Conservation (phyloP, 1,140 invertebrate genomes). For the Magallana angulata region DNA sequence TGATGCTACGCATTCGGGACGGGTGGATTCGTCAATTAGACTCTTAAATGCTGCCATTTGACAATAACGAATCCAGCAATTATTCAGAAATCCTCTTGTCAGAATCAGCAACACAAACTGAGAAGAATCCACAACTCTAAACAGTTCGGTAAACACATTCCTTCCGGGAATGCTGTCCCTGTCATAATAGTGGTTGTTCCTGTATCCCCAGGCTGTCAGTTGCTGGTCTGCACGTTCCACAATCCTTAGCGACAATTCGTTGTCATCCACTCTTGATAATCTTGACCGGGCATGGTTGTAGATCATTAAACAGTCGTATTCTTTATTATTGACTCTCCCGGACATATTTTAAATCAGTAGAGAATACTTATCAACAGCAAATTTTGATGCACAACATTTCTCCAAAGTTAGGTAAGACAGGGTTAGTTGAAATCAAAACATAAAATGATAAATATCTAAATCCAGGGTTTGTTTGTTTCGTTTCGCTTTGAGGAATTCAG, state of each 20-base stretch:
- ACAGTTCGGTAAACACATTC: constrained; percentile 37
- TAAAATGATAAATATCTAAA: no score
- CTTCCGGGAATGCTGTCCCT: constrained; percentile 19
- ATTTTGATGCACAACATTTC: no score
- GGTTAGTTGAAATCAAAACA: no score
- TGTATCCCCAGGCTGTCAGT: not conserved
- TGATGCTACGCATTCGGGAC: not conserved
- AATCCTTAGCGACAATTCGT: not conserved
- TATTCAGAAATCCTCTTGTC: constrained; percentile 3
- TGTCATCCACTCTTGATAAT: not conserved
- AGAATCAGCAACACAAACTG: constrained; percentile 12
- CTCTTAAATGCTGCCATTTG: constrained; percentile 34
- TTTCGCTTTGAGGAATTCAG: no score
- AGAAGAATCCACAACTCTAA: not conserved
- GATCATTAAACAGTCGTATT: constrained; percentile 18
- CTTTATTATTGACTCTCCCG: not conserved
- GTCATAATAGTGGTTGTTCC: constrained; percentile 23
- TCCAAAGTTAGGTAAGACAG: no score
- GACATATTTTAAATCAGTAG: not conserved
- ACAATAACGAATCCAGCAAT: constrained; percentile 21
- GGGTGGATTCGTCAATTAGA: constrained; percentile 2
- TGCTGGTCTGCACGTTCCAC: not conserved
- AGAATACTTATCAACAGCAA: no score
- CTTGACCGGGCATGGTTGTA: constrained; percentile 23
- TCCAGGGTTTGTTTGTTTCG: no score